Percentiles rank a stretch among this genome's conserved stretches.
Evolutionary conservation across 2,888 invertebrate genomes (phyloP).

Genomic region (Aphrophora alni): DNA sequence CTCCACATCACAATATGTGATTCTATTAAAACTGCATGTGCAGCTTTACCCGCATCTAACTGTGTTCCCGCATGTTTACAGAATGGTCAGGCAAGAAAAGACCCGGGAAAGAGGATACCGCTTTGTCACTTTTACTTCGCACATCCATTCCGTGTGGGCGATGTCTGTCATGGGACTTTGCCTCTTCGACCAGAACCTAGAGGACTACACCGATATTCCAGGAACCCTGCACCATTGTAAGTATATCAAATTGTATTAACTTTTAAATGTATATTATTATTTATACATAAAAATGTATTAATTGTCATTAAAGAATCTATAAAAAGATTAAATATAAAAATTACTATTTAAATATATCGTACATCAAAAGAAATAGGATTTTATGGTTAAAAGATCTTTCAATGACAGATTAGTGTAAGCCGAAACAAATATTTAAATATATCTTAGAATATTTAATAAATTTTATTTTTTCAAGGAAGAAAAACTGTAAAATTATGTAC

Average conservation of each 20-base stretch:
- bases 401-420: too few species aligned
- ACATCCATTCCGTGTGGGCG: slow-evolving; percentile 39
- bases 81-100: background rate
- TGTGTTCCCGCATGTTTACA: background rate
- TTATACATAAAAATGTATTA: too few species aligned
- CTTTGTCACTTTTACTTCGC: slow-evolving; percentile 38
- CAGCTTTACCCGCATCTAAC: background rate
- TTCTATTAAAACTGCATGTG: too few species aligned
- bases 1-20: too few species aligned
- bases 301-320: too few species aligned
- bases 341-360: background rate
- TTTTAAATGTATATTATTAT: too few species aligned
- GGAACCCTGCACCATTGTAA: slow-evolving; percentile 26
- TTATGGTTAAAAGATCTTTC: too few species aligned
- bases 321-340: too few species aligned
- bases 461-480: too few species aligned
- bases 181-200: slow-evolving; percentile 17
- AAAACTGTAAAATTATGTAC: too few species aligned
- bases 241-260: background rate
- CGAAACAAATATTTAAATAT: too few species aligned
- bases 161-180: slow-evolving; percentile 39
- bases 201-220: background rate
- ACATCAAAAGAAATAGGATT: background rate
- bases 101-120: slow-evolving; percentile 10
- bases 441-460: too few species aligned